Percentiles rank a stretch among this genome's conserved stretches.
Evolutionary conservation across 2,888 invertebrate genomes (phyloP).

Genomic region (Spatulosminthurus flaviceps): DNA sequence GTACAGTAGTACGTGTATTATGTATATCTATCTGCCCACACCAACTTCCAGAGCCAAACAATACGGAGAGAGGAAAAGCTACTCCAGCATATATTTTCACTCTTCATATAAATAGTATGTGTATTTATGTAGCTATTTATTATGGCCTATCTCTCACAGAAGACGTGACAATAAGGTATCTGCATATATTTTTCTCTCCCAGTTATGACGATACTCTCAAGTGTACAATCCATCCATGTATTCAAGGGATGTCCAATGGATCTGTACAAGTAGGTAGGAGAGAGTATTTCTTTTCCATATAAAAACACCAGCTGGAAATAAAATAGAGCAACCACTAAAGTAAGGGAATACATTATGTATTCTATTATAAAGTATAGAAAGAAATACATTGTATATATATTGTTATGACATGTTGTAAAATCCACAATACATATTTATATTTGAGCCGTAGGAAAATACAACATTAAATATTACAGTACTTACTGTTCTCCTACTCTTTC

Average conservation of each 20-base stretch:
- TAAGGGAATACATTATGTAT: too few species aligned
- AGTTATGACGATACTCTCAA: neutral
- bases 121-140: neutral
- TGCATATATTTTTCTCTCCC: neutral
- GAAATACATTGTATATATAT: too few species aligned
- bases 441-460: too few species aligned
- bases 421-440: too few species aligned
- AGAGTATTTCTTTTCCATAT: neutral
- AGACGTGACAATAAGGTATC: neutral
- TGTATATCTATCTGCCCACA: constrained; percentile 36
- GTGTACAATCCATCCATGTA: neutral
- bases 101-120: neutral
- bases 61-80: neutral
- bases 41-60: too few species aligned
- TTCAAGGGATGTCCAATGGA: neutral
- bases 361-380: too few species aligned
- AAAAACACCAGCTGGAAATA: neutral
- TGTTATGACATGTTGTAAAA: too few species aligned
- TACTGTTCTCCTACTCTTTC: too few species aligned
- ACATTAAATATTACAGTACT: too few species aligned
- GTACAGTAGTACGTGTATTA: too few species aligned
- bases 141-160: neutral
- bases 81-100: neutral
- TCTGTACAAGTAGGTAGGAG: neutral
- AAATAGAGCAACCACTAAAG: too few species aligned